Base-by-base conservation (phyloP, 1,140 invertebrate genomes). In the Drosophila kanapiae region DNA sequence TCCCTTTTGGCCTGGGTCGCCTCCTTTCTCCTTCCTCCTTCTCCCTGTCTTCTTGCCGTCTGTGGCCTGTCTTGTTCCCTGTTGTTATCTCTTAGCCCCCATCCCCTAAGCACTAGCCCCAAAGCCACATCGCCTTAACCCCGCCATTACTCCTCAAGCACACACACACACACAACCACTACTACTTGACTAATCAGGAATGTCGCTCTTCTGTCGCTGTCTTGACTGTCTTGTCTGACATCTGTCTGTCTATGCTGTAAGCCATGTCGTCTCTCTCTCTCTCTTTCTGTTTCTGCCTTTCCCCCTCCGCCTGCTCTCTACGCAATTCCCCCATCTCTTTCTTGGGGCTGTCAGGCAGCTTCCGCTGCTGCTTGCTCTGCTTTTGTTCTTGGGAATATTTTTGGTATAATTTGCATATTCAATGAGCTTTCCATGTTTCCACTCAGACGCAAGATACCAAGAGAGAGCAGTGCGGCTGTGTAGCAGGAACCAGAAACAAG, bases 361-460 rank as follows among this genome's bases (percentile, higher is more conserved):
- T 71, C 48, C 65, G 37, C 57, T 65, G 57, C 48, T 43, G 57
- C 65, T 58, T 45, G 42, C 74, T 67, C 23, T 76, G 49, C 65
- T 45, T 43, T 71, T 43, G 72, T 67, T 56, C 40, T 56, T 76
- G 75, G 61, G 58, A 80, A 86, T 56, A 56, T 77, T 87, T 87
- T 87, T 65, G 85, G 85, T 83, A 79, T 88, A 90, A 90, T 88
- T 90, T 88, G 85, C 81, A 88, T 88, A 88, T 90, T 88, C 85
- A 88, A 88, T 88, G 85, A 85, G 81, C 78, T 71, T 75, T 60
- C 69, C 57, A 78, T 62, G 80, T 78, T 67, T 54, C 48, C 58
- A 49, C 72, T 53, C 56, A 54, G 37, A 71, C 63, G 56, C 37
- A 69, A 68, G 33, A 48, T 23, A 47, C 56, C 11, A 13, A 23